These are phyloP conservation scores for Carassius carassius DNA, from an alignment of 2,113 vertebrate species.

Conservation along the genomic window DNA sequence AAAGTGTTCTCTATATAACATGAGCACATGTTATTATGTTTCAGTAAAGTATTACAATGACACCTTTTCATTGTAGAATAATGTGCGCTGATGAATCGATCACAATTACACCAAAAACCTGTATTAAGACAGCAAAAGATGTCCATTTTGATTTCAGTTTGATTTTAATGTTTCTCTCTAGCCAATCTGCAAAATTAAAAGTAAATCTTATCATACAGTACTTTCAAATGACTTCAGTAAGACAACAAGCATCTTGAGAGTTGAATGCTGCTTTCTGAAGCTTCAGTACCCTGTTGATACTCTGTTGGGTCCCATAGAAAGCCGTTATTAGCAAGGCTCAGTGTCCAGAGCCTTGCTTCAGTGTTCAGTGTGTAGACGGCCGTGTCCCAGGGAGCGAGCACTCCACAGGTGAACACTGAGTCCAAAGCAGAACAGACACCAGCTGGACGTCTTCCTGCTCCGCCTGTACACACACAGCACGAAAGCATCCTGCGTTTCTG, in stretches of 20 bases:
- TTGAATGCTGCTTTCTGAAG: background rate
- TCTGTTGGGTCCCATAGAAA: background rate
- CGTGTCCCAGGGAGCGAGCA: background rate
- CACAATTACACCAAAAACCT: background rate
- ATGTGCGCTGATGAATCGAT: background rate
- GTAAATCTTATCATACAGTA: background rate
- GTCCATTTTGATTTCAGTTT: background rate
- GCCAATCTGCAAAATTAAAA: background rate
- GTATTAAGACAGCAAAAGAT: background rate
- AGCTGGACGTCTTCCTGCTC: slow-evolving; percentile 7
- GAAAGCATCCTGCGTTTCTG: slow-evolving; percentile 8
- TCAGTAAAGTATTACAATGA: background rate
- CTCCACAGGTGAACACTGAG: background rate
- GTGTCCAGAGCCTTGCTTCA: background rate
- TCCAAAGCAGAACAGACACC: background rate
- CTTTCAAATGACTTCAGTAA: background rate
- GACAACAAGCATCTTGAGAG: background rate
- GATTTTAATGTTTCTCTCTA: background rate
- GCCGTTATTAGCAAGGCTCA: background rate
- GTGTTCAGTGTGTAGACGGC: background rate
- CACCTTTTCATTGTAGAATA: background rate
- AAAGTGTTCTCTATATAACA: background rate
- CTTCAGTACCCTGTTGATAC: background rate
- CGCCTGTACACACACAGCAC: background rate
- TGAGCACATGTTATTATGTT: background rate